Percentiles rank a stretch among this genome's conserved stretches.
phyloP scores from a whole-genome alignment of 2,797 vertebrate species.

The Fundulus diaphanus region DNA sequence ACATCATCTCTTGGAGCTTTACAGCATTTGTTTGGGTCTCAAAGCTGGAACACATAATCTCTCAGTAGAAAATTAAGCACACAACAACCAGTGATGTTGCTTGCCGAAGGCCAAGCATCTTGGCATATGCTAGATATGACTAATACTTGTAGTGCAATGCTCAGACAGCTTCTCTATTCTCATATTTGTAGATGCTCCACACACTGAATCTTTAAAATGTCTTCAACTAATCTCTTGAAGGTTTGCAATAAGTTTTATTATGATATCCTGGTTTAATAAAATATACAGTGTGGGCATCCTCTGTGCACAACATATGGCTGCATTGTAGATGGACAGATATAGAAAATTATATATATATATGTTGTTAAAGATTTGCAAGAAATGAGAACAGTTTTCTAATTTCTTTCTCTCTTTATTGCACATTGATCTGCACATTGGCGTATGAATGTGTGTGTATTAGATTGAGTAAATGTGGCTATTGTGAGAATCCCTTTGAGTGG shows the following conservation, averaged over 20 bases:
- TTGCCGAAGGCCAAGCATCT: slow-evolving; percentile 56
- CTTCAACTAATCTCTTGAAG: slow-evolving; percentile 73
- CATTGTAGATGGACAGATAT: not conserved
- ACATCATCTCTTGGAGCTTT: slow-evolving; percentile 63
- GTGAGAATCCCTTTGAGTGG: no score
- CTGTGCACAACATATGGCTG: no score
- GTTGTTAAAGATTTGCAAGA: no score
- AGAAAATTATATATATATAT: not conserved
- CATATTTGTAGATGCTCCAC: slow-evolving; percentile 64
- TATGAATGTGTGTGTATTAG: no score
- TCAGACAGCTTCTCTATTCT: slow-evolving; percentile 70
- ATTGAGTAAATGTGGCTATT: no score
- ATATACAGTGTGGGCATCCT: not conserved
- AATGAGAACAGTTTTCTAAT: no score
- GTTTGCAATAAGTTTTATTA: slow-evolving; percentile 76
- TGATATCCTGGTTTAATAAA: slow-evolving; percentile 68
- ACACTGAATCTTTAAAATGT: slow-evolving; percentile 65
- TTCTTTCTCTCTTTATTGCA: no score
- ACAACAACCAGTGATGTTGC: slow-evolving; percentile 63
- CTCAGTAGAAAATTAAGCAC: slow-evolving; percentile 70
- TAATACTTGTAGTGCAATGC: slow-evolving; percentile 70
- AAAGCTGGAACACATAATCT: slow-evolving; percentile 74
- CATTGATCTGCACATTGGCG: no score
- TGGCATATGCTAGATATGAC: slow-evolving; percentile 57
- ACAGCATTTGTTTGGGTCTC: slow-evolving; percentile 75